Evolutionary conservation across 2,797 vertebrate species (phyloP), one percentile per base, ranked within the genome.

Genomic region (Aphelocoma californica): DNA sequence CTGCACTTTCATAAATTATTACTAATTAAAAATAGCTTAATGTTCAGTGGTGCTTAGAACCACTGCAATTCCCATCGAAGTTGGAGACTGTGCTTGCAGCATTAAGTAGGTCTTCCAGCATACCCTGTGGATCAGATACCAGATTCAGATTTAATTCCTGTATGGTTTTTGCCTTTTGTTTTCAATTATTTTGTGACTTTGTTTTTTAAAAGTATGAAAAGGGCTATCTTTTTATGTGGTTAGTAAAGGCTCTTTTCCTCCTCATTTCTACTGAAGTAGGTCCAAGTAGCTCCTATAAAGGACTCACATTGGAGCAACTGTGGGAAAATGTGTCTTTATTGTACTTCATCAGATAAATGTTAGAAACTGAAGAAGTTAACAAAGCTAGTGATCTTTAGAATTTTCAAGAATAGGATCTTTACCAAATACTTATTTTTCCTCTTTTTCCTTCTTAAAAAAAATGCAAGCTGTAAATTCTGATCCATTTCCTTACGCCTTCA

Each of bases 1-100:
- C 34, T 42, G 45, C 26, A 51, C 5, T 86, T 94, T 81, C 69
- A 83, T 93, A 88, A 85, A 88, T 93, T 93, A 93, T 93, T 90
- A 9, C 60, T 70, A 86, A 92, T 81, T 92, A 58, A 88, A 90
- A 93, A 88, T 90, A 78, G 60, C 53, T 73, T 74, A 74, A 95
- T 67, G 80, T 83, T 83, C 65, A 53, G 34, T 53, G 34, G 36
- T 78, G 32, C 80, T 91, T 80, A 81, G 65, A 90, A 73, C 45
- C 45, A 45, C 40, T 40, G 14, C 57, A 78, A 28, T 67, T 91
- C 57, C 69, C 69, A 34, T 3, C 14, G 6, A 94, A 86, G 42
- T 21, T 61, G 42, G 23, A 2, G 4, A 79, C 40, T 32, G 17
- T 60, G 45, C 26, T 81, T 53, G 13, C 7, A 82, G 36, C n/a